Conservation (phyloP, 2,113 vertebrate species). For the Microtus oregoni region DNA sequence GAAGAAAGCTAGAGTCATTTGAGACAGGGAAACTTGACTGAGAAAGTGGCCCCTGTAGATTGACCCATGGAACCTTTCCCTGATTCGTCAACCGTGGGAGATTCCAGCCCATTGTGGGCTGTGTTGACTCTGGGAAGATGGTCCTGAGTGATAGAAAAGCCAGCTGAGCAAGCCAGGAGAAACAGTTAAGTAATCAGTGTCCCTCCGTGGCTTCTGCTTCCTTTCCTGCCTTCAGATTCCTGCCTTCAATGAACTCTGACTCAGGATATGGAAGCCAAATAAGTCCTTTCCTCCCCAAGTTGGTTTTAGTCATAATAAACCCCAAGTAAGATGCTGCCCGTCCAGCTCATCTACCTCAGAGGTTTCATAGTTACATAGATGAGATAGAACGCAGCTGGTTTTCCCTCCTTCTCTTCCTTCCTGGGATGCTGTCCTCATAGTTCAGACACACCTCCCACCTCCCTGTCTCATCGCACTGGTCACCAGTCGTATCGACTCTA, state of each 20-base stretch:
- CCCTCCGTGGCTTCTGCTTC: neutral
- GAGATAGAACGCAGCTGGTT: neutral
- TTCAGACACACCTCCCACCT: neutral
- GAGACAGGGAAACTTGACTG: too few species aligned
- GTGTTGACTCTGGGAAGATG: neutral
- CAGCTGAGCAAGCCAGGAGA: neutral
- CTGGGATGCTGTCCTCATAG: neutral
- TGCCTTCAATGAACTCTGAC: neutral
- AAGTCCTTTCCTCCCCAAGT: neutral
- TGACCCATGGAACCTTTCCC: neutral
- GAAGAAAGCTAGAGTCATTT: neutral
- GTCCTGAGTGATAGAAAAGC: neutral
- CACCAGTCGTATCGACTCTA: neutral
- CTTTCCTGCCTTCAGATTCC: neutral
- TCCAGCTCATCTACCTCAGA: neutral
- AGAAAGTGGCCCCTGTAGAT: neutral
- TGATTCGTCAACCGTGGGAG: neutral
- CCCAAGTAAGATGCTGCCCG: neutral
- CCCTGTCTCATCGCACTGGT: neutral
- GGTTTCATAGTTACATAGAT: neutral
- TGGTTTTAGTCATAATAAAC: neutral
- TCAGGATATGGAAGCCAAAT: neutral
- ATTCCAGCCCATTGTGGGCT: neutral
- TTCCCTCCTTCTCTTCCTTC: neutral
- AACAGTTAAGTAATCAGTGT: neutral